Evolutionary conservation across 2,888 invertebrate species (phyloP).

Genomic region (Spisula solida): DNA sequence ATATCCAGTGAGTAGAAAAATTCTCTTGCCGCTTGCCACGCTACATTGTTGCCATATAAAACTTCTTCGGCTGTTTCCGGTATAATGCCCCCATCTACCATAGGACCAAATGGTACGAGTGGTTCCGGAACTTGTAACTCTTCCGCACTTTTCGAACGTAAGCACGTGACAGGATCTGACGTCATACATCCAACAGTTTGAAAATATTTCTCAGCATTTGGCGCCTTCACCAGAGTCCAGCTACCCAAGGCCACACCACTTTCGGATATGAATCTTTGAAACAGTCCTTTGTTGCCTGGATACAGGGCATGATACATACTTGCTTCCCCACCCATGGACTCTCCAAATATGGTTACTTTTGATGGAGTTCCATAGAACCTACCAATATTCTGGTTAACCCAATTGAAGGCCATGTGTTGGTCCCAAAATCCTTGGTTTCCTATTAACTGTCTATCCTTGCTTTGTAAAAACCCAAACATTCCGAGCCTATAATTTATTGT

Average conservation of each 20-base stretch:
- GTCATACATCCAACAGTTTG: neutral
- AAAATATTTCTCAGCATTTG: neutral
- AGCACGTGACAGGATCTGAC: neutral
- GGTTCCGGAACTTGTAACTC: slow-evolving; percentile 82
- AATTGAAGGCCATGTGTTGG: neutral
- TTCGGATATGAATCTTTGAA: slow-evolving; percentile 20
- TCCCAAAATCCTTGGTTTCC: neutral
- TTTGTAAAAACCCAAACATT: slow-evolving; percentile 95
- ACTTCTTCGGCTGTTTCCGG: neutral
- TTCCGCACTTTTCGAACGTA: neutral
- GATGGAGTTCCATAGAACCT: neutral
- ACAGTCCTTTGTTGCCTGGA: neutral
- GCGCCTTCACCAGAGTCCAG: neutral
- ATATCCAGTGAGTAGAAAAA: neutral
- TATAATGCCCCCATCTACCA: neutral
- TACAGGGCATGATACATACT: neutral
- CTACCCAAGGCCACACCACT: neutral
- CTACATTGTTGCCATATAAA: neutral
- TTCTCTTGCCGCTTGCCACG: neutral
- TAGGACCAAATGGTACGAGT: neutral
- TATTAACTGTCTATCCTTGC: slow-evolving; percentile 90
- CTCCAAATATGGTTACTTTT: slow-evolving; percentile 27
- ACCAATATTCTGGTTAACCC: slow-evolving; percentile 14
- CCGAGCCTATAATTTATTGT: slow-evolving; percentile 97
- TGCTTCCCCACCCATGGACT: neutral